phyloP scores from a whole-genome alignment of 2,797 vertebrate genomes.

The Nannoperca australis region DNA sequence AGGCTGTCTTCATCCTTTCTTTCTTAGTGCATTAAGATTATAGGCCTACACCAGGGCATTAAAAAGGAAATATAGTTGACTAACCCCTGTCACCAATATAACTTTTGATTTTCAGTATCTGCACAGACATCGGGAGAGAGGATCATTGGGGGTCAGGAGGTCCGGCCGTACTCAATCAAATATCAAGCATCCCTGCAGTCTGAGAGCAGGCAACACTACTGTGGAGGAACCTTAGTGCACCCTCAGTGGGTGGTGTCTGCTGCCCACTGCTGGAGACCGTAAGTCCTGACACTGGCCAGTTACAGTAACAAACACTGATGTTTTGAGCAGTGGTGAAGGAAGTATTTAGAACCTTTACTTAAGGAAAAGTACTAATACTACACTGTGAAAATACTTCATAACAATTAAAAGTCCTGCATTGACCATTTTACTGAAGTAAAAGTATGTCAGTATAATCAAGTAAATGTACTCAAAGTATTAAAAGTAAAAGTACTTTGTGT shows the following conservation, averaged over 20 bases:
- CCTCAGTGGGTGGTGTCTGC: slow-evolving; percentile 85
- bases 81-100: too few relatives aligned
- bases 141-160: slow-evolving; percentile 86
- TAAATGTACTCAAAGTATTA: neutral
- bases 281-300: slow-evolving; percentile 57
- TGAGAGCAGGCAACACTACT: slow-evolving; percentile 70
- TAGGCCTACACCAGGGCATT: neutral
- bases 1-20: neutral
- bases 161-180: slow-evolving; percentile 78
- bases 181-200: slow-evolving; percentile 82
- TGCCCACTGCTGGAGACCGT: slow-evolving; percentile 88
- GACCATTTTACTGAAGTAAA: neutral
- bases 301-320: neutral
- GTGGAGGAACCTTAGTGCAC: slow-evolving; percentile 82
- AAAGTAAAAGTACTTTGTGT: neutral
- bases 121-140: slow-evolving; percentile 47
- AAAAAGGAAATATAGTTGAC: neutral
- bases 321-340: neutral
- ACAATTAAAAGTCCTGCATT: neutral
- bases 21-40: neutral
- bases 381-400: neutral
- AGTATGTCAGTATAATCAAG: too few relatives aligned
- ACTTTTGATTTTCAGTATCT: too few relatives aligned
- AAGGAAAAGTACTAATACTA: neutral
- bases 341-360: neutral